Evolutionary conservation across 2,888 invertebrate species (phyloP), one percentile per base, ranked within the genome.

Genomic region (Himalopsyche tibetana): DNA sequence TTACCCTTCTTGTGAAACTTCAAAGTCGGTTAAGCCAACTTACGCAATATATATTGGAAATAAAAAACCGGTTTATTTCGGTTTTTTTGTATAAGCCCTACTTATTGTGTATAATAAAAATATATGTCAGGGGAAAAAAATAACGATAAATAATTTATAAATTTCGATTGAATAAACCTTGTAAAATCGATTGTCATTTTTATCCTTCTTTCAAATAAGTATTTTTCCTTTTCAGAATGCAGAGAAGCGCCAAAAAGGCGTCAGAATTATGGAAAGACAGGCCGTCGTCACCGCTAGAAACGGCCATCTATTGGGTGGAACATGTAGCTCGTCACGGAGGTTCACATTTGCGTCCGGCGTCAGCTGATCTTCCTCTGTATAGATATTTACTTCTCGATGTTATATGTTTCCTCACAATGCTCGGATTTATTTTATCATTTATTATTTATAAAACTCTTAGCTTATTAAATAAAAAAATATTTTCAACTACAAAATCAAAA

Each of bases 281-380:
- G 80, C 95, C 94, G 0, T 90, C 93, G 88, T 91, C 93, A 4
- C 94, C 94, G 2, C 90, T 94, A 90, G 94, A 95, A 56, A 94
- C 93, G 89, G 95, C 95, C 89, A 92, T 94, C 90, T 95, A 93
- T 90, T 95, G 95, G 95, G 93, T 94, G 0, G 95, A 95, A 91
- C 94, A 95, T 89, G 94, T 95, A 83, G 94, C 94, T 4, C 92
- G 93, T 74, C 92, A 94, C 89, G 90, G 92, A 9, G 91, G 92
- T n/a, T 45, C 45, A 28, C 92, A 92, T 40, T 90, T 94, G 89
- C 89, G 91, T 11, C 92, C 94, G 1, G 91, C 92, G 42, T 91
- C 91, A 89, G 89, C 91, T 17, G 91, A 92, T 85, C 91, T 94
- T 90, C 93, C 93, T n/a, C 90, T 91, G 88, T 92, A 93, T 87